Conservation (phyloP, 2,797 vertebrate species). For the Rhabdophis nuchalis region DNA sequence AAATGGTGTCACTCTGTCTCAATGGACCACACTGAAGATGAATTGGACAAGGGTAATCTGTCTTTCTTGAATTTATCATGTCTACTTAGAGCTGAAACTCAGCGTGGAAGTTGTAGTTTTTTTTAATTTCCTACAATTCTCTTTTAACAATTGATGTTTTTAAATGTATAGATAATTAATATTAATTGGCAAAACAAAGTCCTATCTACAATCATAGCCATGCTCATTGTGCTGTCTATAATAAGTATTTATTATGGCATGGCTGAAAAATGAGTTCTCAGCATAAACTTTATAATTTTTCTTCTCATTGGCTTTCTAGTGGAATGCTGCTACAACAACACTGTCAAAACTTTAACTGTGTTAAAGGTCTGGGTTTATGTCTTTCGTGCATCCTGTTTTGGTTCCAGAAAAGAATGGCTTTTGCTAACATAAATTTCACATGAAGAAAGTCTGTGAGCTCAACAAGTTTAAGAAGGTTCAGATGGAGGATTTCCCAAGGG, state of each 20-base stretch:
- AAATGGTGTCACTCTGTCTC: slow-evolving; percentile 57
- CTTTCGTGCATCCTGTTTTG: neutral
- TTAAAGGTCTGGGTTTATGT: slow-evolving; percentile 1
- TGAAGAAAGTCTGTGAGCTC: neutral
- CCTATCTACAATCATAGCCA: neutral
- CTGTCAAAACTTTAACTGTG: neutral
- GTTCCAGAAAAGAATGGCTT: neutral
- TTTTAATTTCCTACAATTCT: slow-evolving; percentile 28
- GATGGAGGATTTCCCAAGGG: neutral
- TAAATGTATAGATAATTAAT: neutral
- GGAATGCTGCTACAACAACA: neutral
- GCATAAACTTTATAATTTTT: neutral
- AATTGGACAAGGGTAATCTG: slow-evolving; percentile 35
- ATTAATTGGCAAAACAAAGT: neutral
- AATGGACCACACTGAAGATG: slow-evolving; percentile 28
- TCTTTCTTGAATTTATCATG: slow-evolving; percentile 26
- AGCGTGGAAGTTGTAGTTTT: neutral
- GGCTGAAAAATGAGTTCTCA: neutral
- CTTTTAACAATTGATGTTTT: slow-evolving; percentile 9
- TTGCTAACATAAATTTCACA: neutral
- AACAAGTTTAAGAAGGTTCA: neutral
- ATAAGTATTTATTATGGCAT: neutral
- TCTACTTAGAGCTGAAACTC: slow-evolving; percentile 10
- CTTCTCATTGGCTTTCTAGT: neutral
- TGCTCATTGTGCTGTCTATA: neutral